These are phyloP conservation scores for Plecotus auritus DNA, from an alignment of 2,113 vertebrate species.

Conservation along the genomic window DNA sequence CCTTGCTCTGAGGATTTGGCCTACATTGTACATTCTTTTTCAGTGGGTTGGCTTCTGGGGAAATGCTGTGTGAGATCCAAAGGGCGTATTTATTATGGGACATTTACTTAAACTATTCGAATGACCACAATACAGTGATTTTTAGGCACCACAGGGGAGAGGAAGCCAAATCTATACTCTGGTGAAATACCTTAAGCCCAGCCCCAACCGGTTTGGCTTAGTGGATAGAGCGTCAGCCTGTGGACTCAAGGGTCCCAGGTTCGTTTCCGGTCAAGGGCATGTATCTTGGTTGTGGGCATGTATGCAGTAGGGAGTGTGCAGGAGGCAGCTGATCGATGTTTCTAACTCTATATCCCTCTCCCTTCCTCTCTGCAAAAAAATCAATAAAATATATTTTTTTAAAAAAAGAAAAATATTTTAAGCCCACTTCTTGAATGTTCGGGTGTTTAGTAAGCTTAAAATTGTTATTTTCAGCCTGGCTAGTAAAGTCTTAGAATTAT, in stretches of 20 bases:
- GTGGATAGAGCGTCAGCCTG: too few species aligned
- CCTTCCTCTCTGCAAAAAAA: too few species aligned
- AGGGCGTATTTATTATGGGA: not conserved
- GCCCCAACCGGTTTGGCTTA: too few species aligned
- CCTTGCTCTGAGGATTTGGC: not conserved
- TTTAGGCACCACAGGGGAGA: not conserved
- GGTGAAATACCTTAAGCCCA: not conserved
- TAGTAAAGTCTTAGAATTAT: not conserved
- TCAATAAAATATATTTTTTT: too few species aligned
- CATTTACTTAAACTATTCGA: not conserved
- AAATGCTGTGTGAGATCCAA: not conserved
- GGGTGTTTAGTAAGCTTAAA: not conserved
- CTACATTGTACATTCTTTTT: not conserved
- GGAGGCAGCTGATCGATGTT: too few species aligned
- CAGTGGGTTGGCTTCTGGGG: not conserved
- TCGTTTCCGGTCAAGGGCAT: too few species aligned
- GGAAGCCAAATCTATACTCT: not conserved
- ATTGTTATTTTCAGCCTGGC: not conserved
- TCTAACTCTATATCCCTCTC: too few species aligned
- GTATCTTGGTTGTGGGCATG: too few species aligned
- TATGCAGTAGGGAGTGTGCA: too few species aligned
- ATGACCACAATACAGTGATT: not conserved
- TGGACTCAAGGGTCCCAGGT: too few species aligned
- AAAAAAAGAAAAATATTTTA: not conserved
- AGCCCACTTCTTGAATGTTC: not conserved